A percentile compares a stretch with the other conserved stretches of the same genome.
Conservation (phyloP, 2,113 vertebrate species). For the Corapipo altera region DNA sequence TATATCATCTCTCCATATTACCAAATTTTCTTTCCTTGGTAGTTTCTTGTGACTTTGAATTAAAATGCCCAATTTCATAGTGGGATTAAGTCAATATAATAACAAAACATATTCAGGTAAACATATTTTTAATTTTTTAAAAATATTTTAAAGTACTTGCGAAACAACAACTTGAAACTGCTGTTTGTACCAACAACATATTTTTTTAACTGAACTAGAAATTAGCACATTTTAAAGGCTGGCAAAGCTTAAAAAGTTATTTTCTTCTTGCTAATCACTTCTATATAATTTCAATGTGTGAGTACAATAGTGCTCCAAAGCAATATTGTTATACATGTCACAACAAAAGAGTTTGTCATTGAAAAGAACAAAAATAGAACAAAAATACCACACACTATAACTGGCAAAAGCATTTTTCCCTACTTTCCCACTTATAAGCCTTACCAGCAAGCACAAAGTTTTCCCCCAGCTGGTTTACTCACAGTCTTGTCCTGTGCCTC, state of each 20-base stretch:
- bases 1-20: not conserved
- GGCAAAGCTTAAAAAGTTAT: not conserved
- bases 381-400: not conserved
- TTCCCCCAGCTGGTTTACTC: not conserved
- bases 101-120: not conserved
- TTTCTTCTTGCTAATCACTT: not conserved
- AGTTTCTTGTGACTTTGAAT: not conserved
- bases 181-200: not conserved
- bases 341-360: not conserved
- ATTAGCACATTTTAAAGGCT: not conserved
- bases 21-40: not conserved
- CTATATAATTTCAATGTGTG: not conserved
- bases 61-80: not conserved
- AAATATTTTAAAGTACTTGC: not conserved
- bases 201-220: not conserved
- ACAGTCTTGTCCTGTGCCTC: not conserved
- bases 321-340: accelerated
- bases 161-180: not conserved
- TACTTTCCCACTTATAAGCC: not conserved
- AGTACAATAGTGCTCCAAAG: not conserved
- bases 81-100: not conserved
- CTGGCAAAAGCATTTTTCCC: not conserved
- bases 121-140: not conserved
- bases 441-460: not conserved
- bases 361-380: not conserved